Evolutionary conservation across 2,113 vertebrate species (phyloP).

Genomic region (Brachyhypopomus gauderio): DNA sequence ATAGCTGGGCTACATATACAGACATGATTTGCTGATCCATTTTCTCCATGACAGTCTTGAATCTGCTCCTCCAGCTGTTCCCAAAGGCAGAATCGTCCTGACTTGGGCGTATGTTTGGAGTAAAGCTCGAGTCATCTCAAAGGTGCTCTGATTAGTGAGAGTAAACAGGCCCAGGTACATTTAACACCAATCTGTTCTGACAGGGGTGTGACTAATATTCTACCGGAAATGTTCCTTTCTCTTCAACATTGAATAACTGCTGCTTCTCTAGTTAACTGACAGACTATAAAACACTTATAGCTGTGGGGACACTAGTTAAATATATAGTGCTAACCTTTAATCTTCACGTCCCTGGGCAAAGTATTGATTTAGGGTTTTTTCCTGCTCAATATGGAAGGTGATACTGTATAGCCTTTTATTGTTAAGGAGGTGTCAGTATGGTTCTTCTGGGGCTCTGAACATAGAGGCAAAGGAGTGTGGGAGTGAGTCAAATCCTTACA

Average conservation of each 20-base stretch:
- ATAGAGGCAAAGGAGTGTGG: background rate
- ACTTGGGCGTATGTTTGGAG: background rate
- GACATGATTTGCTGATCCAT: conserved; percentile 22
- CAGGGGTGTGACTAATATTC: background rate
- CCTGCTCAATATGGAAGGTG: background rate
- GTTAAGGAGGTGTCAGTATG: background rate
- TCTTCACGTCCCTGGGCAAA: background rate
- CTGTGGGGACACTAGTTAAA: background rate
- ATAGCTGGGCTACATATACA: conserved; percentile 3
- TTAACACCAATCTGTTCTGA: background rate
- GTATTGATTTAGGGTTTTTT: conserved; percentile 11
- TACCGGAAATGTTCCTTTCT: background rate
- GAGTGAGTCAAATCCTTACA: conserved; percentile 4
- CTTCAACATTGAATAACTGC: conserved; percentile 11
- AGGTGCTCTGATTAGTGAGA: background rate
- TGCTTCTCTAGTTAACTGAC: background rate
- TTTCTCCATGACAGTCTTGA: conserved; percentile 28
- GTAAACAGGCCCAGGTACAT: background rate
- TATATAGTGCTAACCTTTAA: background rate
- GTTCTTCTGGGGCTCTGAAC: conserved; percentile 6
- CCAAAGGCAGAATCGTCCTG: conserved; percentile 24
- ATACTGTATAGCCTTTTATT: conserved; percentile 5
- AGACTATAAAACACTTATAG: background rate
- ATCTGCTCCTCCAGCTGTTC: conserved; percentile 6
- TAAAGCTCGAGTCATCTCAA: background rate